phyloP scores from a whole-genome alignment of 2,797 vertebrate species.

The Ambastaia sidthimunki region DNA sequence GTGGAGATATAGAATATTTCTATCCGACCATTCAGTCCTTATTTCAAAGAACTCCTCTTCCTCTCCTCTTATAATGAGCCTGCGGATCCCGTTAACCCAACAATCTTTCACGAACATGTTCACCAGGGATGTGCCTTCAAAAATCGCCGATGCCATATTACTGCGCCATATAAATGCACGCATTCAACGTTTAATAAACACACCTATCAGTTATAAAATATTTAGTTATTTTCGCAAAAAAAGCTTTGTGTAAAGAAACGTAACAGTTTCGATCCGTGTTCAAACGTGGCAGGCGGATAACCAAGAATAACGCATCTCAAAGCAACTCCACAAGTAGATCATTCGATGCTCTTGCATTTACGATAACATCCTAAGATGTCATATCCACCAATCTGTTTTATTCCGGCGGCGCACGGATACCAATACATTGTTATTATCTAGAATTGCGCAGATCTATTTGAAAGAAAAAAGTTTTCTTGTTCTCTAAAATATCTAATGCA shows the following conservation, averaged over 20 bases:
- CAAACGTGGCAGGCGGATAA: neutral
- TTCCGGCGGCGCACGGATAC: too few species aligned
- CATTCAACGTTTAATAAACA: neutral
- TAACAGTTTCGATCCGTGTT: neutral
- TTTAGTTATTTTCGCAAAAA: neutral
- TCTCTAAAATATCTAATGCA: neutral
- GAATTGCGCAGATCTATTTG: neutral
- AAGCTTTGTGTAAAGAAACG: neutral
- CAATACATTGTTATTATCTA: neutral
- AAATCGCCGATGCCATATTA: slow-evolving; percentile 93
- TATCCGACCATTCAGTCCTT: slow-evolving; percentile 96
- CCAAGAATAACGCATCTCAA: neutral
- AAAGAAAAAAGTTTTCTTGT: slow-evolving; percentile 9
- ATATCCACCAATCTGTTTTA: too few species aligned
- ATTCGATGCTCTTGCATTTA: too few species aligned
- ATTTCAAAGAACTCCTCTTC: slow-evolving; percentile 98
- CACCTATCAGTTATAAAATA: neutral
- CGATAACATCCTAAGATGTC: too few species aligned
- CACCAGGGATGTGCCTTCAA: slow-evolving; percentile 95
- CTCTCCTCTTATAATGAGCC: slow-evolving; percentile 91
- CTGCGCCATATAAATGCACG: slow-evolving; percentile 23
- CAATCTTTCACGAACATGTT: slow-evolving; percentile 98
- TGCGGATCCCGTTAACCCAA: slow-evolving; percentile 95
- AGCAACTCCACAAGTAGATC: neutral
- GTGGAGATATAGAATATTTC: slow-evolving; percentile 93